Evolutionary conservation across 2,113 vertebrate genomes (phyloP), one percentile per base, ranked within the genome.

Genomic region (Otocyon megalotis): DNA sequence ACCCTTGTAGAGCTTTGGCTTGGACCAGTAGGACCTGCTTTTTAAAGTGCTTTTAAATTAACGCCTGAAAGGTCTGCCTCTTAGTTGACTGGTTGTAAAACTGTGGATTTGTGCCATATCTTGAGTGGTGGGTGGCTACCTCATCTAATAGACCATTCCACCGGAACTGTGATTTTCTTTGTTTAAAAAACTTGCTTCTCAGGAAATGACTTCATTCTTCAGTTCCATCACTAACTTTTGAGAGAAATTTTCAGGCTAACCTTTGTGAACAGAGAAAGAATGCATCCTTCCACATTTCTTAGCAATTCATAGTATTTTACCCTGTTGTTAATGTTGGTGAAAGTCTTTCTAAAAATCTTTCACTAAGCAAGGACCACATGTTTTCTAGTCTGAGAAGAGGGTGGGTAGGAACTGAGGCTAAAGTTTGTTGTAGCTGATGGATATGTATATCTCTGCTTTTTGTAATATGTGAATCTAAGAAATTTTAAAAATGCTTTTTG

Each of bases 181-280:
- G 16, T 80, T 72, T 10, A 76, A 63, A n/a, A 15, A 69, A 72
- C 8, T 28, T 89, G 6, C 54, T 80, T 67, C 26, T 90, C 56
- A 53, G 90, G 74, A 93, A 93, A 93, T 81, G 56, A 10, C 74
- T 76, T 89, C 11, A 69, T 92, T 92, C n/a, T 96, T 86, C 37
- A 84, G 56, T 88, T 71, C 83, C 32, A 35, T 88, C 48, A 84
- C 62, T 96, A 37, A 62, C 22, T 92, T 94, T 86, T 88, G 20
- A 92, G 72, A 77, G 20, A 53, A 60, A 37, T 88, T 96, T 97
- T 91, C 43, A 67, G 56, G 56, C 54, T 28, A 65, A 67, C 56
- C 9, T 91, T 97, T 93, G 69, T 91, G 63, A 90, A 83, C 35
- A 88, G 76, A 62, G 63, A 92, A 90, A 69, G 30, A 93, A 65